Conservation (phyloP, 2,113 vertebrate species). For the Sisor rabdophorus region DNA sequence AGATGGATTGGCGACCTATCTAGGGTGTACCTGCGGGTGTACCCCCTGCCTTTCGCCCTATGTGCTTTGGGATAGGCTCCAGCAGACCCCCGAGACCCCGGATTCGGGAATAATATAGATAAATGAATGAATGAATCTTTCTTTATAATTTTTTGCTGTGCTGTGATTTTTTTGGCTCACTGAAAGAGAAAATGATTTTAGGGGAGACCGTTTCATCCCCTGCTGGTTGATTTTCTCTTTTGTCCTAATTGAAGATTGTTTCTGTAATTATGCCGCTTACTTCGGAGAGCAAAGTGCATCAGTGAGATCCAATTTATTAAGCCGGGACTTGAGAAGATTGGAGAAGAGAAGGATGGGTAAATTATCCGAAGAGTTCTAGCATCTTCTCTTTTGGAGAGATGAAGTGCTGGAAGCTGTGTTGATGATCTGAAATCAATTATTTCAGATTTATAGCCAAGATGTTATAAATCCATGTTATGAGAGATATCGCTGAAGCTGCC, state of each 20-base stretch:
- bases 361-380: slow-evolving; percentile 40
- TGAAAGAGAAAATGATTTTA: slow-evolving; percentile 50
- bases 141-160: background rate
- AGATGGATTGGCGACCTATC: too few species aligned
- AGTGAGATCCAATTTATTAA: slow-evolving; percentile 55
- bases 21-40: too few species aligned
- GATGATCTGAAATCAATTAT: slow-evolving; percentile 5
- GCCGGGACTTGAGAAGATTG: slow-evolving; percentile 49
- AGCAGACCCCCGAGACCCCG: too few species aligned
- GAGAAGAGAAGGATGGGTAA: slow-evolving; percentile 43
- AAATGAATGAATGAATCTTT: too few species aligned
- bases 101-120: too few species aligned
- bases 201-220: slow-evolving; percentile 42
- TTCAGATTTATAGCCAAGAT: slow-evolving; percentile 9
- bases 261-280: slow-evolving; percentile 55
- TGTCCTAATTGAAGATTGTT: slow-evolving; percentile 59
- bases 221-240: slow-evolving; percentile 55
- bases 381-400: slow-evolving; percentile 32
- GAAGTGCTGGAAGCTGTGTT: background rate
- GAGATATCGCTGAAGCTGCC: background rate
- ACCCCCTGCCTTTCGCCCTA: too few species aligned
- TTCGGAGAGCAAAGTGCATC: slow-evolving; percentile 49
- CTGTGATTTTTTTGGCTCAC: slow-evolving; percentile 49
- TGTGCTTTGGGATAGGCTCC: too few species aligned
- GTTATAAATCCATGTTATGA: background rate